Base-by-base conservation (phyloP, 1,140 invertebrate species). In the Ceratitis capitata region DNA sequence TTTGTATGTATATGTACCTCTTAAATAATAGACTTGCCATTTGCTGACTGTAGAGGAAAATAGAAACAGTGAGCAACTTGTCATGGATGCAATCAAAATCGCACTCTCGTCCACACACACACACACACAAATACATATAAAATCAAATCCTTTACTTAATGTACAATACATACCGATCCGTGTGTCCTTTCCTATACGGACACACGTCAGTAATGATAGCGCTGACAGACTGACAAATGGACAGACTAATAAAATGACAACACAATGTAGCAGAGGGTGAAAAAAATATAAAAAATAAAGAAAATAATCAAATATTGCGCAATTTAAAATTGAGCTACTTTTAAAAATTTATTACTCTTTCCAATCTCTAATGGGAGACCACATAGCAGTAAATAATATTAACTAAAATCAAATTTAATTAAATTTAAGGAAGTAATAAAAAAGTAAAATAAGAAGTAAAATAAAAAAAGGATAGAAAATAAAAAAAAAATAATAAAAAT, bases 201-300 rank as follows among this genome's bases (percentile, higher is more conserved):
- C 61, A 69, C 61, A 69, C 39, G 61, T 69, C 61, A 69, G 32
- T 29, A 69, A 69, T 69, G 61, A 35, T 19, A 35, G 61, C 61
- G 61, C 39, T 69, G 61, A 69, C 61, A 69, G 61, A 29, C 61
- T 69, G 61, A 69, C 61, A 69, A 69, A 69, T 69, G 32, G 61
- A 35, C 35, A 32, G 61, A 35, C 61, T 69, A 9, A 35, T 32
- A 39, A 69, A 69, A 39, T 35, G 61, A 35, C 61, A 69, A 29
- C 61, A 32, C 32, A 69, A 69, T 12, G 61, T 32, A 69, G 58
- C 29, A 35, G 26, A 35, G 32, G 16, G 3, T 16, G 3, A 7
- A 0, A 61, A 16, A 61, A 61, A 26, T 6, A 26, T 23, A 58
- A 69, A 39, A 19, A 69, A 19, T 32, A 26, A 16, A 19, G 29